Evolutionary conservation across 2,797 vertebrate genomes (phyloP), one percentile per base, ranked within the genome.

Genomic region (Myotis vivesi): DNA sequence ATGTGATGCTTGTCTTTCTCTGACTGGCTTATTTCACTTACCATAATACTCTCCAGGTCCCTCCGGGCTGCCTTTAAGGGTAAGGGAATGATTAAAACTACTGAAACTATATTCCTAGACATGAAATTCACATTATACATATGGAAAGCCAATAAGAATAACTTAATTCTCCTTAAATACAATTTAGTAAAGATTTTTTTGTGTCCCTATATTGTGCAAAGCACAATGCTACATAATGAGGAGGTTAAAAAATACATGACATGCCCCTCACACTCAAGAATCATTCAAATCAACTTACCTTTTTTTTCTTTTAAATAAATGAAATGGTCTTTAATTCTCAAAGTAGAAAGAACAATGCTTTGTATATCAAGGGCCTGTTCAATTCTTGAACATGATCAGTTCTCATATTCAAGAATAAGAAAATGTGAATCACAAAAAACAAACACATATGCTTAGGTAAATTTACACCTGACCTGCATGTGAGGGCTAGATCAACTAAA

Each of bases 371-470:
- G 2, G 33, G 5, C 8, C 8, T 86, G 33, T 76, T 46, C 59
- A 71, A 73, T 71, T 57, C 7, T 55, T 25, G 33, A 25, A 69
- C 10, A 44, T 46, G 36, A 57, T 69, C 19, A 46, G 3, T 87
- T 87, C 17, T 95, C 59, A 92, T 23, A 5, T 49, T 87, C 41
- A 81, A 73, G 25, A 93, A 85, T 38, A 28, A 93, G 76, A 87
- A 95, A 76, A 92, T 72, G 11, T 41, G 66, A 87, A 44, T 12
- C 33, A 82, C 11, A 46, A 16, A 66, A 85, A 84, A 68, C 15
- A 79, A 80, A 12, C 23, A 68, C 6, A 17, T 8, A 38, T 33
- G 81, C 64, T 64, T 85, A 69, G 19, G 51, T 44, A 69, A 69
- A 64, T n/a, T 2, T 30, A 36, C 0, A 81, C 20, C 13, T 46